These are phyloP conservation scores for Calephelis perditalis DNA, from an alignment of 2,888 invertebrate species.

Conservation along the genomic window DNA sequence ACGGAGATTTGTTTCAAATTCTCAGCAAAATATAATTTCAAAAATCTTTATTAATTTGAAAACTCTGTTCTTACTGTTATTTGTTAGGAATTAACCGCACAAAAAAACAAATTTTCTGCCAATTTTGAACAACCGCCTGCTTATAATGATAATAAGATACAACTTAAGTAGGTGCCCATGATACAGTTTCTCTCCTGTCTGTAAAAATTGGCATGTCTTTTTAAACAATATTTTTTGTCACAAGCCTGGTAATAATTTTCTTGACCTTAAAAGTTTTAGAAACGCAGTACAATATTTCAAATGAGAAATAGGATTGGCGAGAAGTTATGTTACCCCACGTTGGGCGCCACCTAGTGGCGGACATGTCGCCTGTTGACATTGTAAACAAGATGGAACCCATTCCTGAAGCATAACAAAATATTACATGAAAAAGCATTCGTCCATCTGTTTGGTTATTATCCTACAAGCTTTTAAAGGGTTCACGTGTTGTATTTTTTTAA, in stretches of 20 bases:
- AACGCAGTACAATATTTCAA: conserved; percentile 34
- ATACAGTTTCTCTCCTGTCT: no score
- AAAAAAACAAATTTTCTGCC: no score
- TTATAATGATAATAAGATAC: no score
- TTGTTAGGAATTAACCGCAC: no score
- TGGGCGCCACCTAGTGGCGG: conserved; percentile 38
- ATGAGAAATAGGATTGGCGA: conserved; percentile 48
- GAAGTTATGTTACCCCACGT: conserved; percentile 36
- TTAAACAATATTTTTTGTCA: no score
- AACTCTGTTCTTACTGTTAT: no score
- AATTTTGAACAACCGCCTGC: no score
- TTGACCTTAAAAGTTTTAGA: conserved; percentile 31
- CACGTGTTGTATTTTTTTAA: conserved; percentile 5
- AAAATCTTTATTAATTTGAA: no score
- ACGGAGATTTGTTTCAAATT: no score
- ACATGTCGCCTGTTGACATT: conserved; percentile 53
- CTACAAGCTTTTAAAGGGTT: conserved; percentile 17
- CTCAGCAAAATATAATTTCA: no score
- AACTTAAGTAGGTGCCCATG: no score
- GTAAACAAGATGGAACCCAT: conserved; percentile 47
- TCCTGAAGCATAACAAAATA: conserved; percentile 25
- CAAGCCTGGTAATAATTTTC: conserved; percentile 1
- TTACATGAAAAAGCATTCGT: conserved; percentile 26
- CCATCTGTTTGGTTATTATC: conserved; percentile 22
- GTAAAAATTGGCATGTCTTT: no score